Evolutionary conservation across 2,888 invertebrate species (phyloP), one percentile per base, ranked within the genome.

Genomic region (Drosophila subsilvestris): DNA sequence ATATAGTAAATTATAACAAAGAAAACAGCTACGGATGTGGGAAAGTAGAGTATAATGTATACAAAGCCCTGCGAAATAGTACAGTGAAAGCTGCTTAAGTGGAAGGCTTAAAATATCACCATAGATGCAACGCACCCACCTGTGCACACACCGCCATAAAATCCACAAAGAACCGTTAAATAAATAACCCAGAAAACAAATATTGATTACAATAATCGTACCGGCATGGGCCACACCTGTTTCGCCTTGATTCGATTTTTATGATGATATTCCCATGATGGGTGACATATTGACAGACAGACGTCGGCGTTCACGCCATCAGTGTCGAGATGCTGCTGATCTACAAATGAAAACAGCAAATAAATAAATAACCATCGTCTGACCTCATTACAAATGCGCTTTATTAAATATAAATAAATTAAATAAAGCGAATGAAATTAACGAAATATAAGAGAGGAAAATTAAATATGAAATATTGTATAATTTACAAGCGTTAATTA

Each of bases 401-500:
- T 54, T 71, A 70, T 53, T 51, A 75, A 71, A 76, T 63, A 67
- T 63, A 67, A 29, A 66, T 59, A 49, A 14, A 14, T 32, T 51
- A 72, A 62, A 65, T 51, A 48, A 48, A 63, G 51, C 29, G 37
- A 66, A 66, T 66, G 48, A 32, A 56, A 55, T 42, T 29, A 54
- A 18, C 29, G 51, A 56, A 47, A n/a, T 47, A 65, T 54, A 62
- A 47, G 27, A 42, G n/a, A 59, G 10, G n/a, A 29, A 58, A 48
- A 72, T 56, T 45, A 67, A 50, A 62, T 74, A 57, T 48, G 62
- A 45, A 70, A 78, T 58, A 70, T 75, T 65, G 43, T 66, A 63
- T 65, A 67, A 67, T 67, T 75, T 61, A 60, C 62, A 60, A 70
- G 75, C 61, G 71, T 75, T 78, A 74, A 83, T 83, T 82, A 67